These are phyloP conservation scores for Axinella damicornis DNA, from an alignment of 37 sponge, comb jelly and placozoan species.

Conservation along the genomic window DNA sequence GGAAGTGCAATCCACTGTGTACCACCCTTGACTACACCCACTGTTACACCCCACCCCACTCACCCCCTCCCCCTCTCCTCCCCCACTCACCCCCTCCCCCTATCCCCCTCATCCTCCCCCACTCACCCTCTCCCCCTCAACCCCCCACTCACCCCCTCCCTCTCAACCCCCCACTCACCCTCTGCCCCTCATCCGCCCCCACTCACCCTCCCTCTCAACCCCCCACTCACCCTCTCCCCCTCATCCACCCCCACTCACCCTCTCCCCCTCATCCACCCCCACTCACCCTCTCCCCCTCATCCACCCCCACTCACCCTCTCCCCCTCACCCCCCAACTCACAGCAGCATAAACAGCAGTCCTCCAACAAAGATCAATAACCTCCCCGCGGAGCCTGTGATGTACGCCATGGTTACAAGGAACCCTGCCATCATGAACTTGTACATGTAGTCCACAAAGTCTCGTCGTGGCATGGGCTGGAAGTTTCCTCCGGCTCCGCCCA, in stretches of 20 bases:
- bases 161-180: neutral
- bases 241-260: no score
- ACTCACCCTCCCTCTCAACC: no score
- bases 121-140: no score
- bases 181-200: neutral
- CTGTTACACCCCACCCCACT: no score
- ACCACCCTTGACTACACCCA: no score
- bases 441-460: conserved; percentile 76
- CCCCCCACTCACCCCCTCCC: no score
- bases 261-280: neutral
- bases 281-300: neutral
- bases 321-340: conserved; percentile 49
- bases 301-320: no score
- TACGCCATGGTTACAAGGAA: conserved; percentile 73
- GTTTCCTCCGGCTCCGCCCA: neutral
- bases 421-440: conserved; percentile 61
- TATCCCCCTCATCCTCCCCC: no score
- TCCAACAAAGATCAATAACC: conserved; percentile 68
- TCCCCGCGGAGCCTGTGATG: conserved; percentile 66
- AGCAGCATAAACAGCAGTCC: conserved; percentile 67
- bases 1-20: no score
- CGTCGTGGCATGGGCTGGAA: neutral
- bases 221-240: no score
- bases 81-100: no score
- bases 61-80: no score